These are phyloP conservation scores for Ips typographus DNA, from an alignment of 1,140 invertebrate species.

Conservation along the genomic window DNA sequence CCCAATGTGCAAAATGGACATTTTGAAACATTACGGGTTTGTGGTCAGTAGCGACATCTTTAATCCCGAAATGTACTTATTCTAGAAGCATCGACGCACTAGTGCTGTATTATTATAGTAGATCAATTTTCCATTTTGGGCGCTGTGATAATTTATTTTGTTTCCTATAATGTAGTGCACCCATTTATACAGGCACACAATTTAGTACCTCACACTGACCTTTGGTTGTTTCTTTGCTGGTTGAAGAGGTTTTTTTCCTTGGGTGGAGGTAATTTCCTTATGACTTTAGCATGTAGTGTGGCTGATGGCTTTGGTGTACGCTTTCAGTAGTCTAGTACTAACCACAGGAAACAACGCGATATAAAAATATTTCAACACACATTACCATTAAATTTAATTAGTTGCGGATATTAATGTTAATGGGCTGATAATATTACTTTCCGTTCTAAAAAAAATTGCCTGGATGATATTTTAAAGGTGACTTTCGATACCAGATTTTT, in stretches of 20 bases:
- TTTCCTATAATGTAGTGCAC: conserved; percentile 27
- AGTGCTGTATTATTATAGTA: conserved; percentile 8
- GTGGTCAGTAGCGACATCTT: conserved; percentile 62
- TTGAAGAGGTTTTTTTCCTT: conserved; percentile 17
- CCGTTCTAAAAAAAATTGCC: too few species aligned
- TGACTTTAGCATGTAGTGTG: conserved; percentile 17
- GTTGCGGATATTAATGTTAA: too few species aligned
- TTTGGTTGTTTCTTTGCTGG: conserved; percentile 16
- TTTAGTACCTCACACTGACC: conserved; percentile 23
- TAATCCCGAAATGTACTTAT: conserved; percentile 32
- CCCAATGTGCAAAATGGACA: conserved; percentile 96
- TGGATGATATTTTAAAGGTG: too few species aligned
- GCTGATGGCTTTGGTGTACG: background rate
- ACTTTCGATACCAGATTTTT: too few species aligned
- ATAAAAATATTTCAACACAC: too few species aligned
- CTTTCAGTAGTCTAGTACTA: background rate
- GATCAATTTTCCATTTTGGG: conserved; percentile 2
- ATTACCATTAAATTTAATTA: too few species aligned
- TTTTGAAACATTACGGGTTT: conserved; percentile 88
- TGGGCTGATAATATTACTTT: too few species aligned
- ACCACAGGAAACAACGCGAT: too few species aligned
- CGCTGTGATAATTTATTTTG: conserved; percentile 29
- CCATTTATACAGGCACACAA: conserved; percentile 17
- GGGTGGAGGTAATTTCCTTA: conserved; percentile 37
- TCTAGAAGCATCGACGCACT: conserved; percentile 28